Conservation (phyloP, 30 jellyfish, hydroid and myxozoan species). For the Turritopsis rubra region DNA sequence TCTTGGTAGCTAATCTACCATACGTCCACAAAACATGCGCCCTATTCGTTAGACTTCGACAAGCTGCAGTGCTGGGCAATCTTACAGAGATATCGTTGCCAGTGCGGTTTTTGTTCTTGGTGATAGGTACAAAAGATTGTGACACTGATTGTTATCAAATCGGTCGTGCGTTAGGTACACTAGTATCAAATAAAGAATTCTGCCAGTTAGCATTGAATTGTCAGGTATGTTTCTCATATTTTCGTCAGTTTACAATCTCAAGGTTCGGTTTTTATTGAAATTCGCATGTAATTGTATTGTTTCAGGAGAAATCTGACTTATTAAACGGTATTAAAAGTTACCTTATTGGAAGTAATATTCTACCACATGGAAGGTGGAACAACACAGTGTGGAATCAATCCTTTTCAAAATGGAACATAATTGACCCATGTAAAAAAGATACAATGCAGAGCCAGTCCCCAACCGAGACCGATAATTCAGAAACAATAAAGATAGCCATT, state of each 20-base stretch:
- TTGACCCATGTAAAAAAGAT: neutral
- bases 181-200: constrained; percentile 50
- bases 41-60: constrained; percentile 40
- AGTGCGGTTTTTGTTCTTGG: constrained; percentile 48
- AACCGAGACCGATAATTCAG: neutral
- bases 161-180: constrained; percentile 62
- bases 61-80: constrained; percentile 32
- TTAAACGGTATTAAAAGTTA: constrained; percentile 61
- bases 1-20: constrained; percentile 52
- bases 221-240: constrained; percentile 49
- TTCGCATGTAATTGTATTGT: neutral
- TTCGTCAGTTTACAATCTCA: too few relatives aligned
- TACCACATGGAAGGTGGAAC: constrained; percentile 74
- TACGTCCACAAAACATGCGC: constrained; percentile 44
- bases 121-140: constrained; percentile 51
- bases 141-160: constrained; percentile 35
- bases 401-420: constrained; percentile 31
- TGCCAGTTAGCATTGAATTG: constrained; percentile 39
- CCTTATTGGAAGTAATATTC: constrained; percentile 42
- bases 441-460: neutral
- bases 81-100: constrained; percentile 58
- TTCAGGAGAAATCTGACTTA: constrained; percentile 53
- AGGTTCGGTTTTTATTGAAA: neutral
- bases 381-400: constrained; percentile 45
- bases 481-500: neutral